Evolutionary conservation across 1,140 invertebrate species (phyloP), one percentile per base, ranked within the genome.

Genomic region (Hypothenemus hampei): DNA sequence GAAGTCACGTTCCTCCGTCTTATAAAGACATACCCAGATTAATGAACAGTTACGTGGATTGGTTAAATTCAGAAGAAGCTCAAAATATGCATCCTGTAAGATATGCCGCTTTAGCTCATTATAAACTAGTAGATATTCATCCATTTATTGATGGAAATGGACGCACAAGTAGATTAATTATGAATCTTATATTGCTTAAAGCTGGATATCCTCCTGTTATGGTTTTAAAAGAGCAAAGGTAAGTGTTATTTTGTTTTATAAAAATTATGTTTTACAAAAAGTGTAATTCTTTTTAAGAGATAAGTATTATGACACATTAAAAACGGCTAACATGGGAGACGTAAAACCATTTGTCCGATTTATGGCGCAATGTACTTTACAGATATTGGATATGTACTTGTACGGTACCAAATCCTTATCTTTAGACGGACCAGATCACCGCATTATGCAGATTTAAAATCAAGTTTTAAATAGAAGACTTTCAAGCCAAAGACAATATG

Each of bases 151-250:
- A 94, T 72, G 94, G 94, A 21, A 98, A 98, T 71, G 96, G 95
- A 0, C 78, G 96, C 64, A 98, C 95, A 0, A 93, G 93, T 2
- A 75, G 95, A 29, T 76, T 98, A 6, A 75, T 98, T 0, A 98
- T 98, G 94, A 98, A 98, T 71, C 80, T 95, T 55, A 86, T 98
- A 55, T 76, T 98, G n/a, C 96, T 98, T 89, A 88, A 92, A 72
- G 89, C 91, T n/a, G 95, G 94, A 1, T 98, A 90, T 75, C 95
- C 95, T 3, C 93, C 95, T 0, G 91, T 97, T 4, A 96, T 97
- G 41, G 91, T 98, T 46, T 81, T 88, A 45, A 95, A 97, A 63
- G 88, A 95, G 66, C 89, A 97, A 63, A 78, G 91, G 61, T 69
- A 58, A 39, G 33, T 16, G 7, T n/a, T n/a, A n/a, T n/a, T n/a